Percentiles rank a stretch among this genome's conserved stretches.
phyloP scores from a whole-genome alignment of 2,113 vertebrate genomes.

The Prunella fulvescens region DNA sequence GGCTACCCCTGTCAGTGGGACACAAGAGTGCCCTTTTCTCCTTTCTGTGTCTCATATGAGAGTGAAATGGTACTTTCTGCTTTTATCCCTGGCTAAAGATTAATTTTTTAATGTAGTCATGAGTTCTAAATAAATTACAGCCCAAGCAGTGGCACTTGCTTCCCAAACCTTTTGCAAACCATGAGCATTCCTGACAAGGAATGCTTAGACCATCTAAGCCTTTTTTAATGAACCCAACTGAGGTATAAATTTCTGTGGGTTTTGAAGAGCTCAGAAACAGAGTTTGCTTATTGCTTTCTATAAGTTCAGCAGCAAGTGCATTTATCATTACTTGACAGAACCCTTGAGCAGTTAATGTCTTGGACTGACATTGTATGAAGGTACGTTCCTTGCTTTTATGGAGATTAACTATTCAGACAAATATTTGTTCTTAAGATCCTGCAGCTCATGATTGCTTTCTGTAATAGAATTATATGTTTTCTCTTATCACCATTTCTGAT shows the following conservation, averaged over 20 bases:
- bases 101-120: background rate
- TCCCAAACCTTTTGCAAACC: background rate
- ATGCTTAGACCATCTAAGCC: background rate
- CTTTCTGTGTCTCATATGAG: background rate
- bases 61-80: background rate
- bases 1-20: background rate
- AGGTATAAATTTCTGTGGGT: background rate
- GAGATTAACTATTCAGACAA: background rate
- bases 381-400: background rate
- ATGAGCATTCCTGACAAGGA: background rate
- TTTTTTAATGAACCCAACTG: background rate
- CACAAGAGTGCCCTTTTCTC: background rate
- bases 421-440: background rate
- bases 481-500: background rate
- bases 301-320: background rate
- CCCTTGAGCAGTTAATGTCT: background rate
- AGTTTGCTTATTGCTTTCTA: background rate
- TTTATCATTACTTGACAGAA: background rate
- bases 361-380: background rate
- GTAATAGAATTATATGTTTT: background rate
- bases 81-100: background rate
- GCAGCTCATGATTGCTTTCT: background rate
- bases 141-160: background rate
- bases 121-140: background rate
- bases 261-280: background rate